phyloP scores from a whole-genome alignment of 2,113 vertebrate genomes.

The Ceyx melanurus region DNA sequence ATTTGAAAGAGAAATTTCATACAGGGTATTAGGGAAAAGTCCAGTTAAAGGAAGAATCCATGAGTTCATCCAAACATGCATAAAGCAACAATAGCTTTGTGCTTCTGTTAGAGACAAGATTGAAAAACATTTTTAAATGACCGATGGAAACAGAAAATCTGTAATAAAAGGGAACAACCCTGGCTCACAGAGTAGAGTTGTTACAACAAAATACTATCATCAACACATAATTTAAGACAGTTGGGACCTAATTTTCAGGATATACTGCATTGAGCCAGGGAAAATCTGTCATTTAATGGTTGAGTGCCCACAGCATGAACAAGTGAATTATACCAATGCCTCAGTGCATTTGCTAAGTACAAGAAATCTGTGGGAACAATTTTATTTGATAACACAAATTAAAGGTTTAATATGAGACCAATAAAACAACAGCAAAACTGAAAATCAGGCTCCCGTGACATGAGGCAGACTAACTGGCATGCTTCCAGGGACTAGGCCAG shows the following conservation, averaged over 20 bases:
- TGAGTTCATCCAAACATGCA: neutral
- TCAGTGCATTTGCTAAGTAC: conserved; percentile 16
- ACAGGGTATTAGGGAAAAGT: neutral
- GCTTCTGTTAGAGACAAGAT: neutral
- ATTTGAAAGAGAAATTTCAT: neutral
- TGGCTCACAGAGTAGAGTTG: neutral
- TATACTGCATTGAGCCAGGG: neutral
- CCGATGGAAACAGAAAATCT: neutral
- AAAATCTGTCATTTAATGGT: conserved; percentile 56
- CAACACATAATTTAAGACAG: conserved; percentile 31
- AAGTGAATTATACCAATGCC: conserved; percentile 50
- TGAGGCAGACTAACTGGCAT: neutral
- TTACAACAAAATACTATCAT: conserved; percentile 39
- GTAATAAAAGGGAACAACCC: neutral
- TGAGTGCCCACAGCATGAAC: conserved; percentile 36
- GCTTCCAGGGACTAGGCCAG: neutral
- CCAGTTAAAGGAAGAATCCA: neutral
- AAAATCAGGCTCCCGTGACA: neutral
- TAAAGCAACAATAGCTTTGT: neutral
- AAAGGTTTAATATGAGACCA: neutral
- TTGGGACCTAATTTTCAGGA: conserved; percentile 30
- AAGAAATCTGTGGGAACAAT: neutral
- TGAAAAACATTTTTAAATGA: neutral
- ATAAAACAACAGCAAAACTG: conserved; percentile 3
- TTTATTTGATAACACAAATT: neutral